A percentile compares a stretch with the other conserved stretches of the same genome.
Evolutionary conservation across 2,888 invertebrate genomes (phyloP).

Genomic region (Melanophora roralis): DNA sequence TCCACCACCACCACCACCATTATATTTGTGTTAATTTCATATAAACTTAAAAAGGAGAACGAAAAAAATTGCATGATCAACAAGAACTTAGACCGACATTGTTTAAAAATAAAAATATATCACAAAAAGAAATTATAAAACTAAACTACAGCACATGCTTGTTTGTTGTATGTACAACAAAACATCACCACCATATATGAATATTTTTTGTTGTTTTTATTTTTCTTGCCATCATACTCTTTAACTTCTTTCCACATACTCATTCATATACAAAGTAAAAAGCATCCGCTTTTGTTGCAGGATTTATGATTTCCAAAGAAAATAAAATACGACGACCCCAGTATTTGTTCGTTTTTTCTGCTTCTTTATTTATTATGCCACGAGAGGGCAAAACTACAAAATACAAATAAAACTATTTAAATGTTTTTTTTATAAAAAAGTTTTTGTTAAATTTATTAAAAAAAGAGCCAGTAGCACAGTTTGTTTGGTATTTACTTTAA

Average conservation of each 20-base stretch:
- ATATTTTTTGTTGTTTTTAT: constrained; percentile 2
- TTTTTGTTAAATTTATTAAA: background rate
- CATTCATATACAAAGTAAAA: background rate
- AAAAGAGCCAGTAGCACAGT: background rate
- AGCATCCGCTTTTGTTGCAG: constrained; percentile 56
- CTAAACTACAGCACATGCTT: constrained; percentile 28
- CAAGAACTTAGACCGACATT: constrained; percentile 19
- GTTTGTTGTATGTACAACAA: constrained; percentile 1
- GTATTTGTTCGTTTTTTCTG: background rate
- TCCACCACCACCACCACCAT: constrained; percentile 37
- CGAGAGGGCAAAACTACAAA: constrained; percentile 1
- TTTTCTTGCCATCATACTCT: constrained; percentile 2
- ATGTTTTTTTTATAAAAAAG: background rate
- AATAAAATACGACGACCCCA: background rate
- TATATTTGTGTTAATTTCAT: constrained; percentile 18
- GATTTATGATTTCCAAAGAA: constrained; percentile 53
- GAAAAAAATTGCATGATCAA: constrained; percentile 51
- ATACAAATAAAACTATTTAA: background rate
- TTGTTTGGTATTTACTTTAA: constrained; percentile 18
- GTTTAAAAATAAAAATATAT: constrained; percentile 1
- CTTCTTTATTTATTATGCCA: background rate
- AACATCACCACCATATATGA: background rate
- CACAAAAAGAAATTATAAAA: background rate
- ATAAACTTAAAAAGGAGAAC: background rate
- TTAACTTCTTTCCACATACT: background rate